These are phyloP conservation scores for Xiphorhynchus elegans DNA, from an alignment of 2,113 vertebrate species.

Conservation along the genomic window DNA sequence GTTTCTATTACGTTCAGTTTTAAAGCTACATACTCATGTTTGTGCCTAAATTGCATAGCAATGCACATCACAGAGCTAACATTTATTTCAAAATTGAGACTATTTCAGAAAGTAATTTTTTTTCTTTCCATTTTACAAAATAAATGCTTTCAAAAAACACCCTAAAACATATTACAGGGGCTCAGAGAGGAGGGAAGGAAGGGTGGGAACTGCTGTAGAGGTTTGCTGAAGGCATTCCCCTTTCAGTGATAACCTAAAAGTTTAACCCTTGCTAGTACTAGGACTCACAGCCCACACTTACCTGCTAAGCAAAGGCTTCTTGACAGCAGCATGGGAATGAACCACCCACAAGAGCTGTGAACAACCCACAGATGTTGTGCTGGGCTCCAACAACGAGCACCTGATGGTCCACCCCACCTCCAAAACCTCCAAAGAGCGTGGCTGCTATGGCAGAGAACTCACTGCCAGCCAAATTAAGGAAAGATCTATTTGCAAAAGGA, in stretches of 20 bases:
- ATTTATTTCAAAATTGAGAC: background rate
- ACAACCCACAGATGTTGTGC: background rate
- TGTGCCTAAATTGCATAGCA: background rate
- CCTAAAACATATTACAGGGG: background rate
- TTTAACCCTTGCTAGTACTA: background rate
- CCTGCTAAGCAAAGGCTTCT: background rate
- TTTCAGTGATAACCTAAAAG: background rate
- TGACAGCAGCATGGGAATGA: background rate
- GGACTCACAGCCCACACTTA: background rate
- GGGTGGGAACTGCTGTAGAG: background rate
- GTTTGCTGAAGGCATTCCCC: background rate
- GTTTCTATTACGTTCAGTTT: background rate
- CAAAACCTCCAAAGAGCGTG: background rate
- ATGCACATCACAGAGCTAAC: background rate
- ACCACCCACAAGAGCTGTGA: background rate
- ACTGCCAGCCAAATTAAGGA: background rate
- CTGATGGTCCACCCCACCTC: background rate
- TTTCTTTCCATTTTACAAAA: background rate
- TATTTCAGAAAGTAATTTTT: background rate
- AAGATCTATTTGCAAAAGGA: background rate
- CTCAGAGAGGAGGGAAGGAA: background rate
- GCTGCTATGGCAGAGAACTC: background rate
- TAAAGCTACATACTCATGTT: background rate
- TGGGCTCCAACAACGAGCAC: background rate
- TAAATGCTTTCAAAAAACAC: background rate